Evolutionary conservation across 2,888 invertebrate species (phyloP).

Genomic region (Lucinisca nassula): DNA sequence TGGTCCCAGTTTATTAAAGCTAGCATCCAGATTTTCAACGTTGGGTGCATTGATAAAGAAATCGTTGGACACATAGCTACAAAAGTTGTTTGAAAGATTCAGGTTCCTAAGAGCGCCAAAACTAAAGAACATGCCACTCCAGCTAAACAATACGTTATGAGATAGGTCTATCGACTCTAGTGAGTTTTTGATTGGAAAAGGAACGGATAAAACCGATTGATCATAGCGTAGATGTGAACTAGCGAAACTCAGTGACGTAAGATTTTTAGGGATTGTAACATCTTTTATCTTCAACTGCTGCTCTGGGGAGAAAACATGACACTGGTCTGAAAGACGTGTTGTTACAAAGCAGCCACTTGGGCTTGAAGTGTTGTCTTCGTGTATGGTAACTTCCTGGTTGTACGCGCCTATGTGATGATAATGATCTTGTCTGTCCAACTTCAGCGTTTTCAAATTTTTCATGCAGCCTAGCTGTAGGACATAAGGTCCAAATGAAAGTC

Average conservation of each 20-base stretch:
- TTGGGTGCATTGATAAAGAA: neutral
- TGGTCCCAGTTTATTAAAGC: slow-evolving; percentile 39
- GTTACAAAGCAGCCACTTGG: neutral
- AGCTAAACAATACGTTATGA: neutral
- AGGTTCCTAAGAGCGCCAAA: slow-evolving; percentile 21
- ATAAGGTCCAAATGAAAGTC: slow-evolving; percentile 54
- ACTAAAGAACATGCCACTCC: slow-evolving; percentile 14
- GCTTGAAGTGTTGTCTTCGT: neutral
- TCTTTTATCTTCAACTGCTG: neutral
- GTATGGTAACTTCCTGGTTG: neutral
- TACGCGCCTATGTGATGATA: slow-evolving; percentile 9
- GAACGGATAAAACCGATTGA: neutral
- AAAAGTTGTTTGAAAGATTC: slow-evolving; percentile 47
- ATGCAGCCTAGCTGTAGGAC: slow-evolving; percentile 38
- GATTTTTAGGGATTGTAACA: neutral
- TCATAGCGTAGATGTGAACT: neutral
- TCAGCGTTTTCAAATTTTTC: neutral
- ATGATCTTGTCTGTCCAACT: slow-evolving; percentile 8
- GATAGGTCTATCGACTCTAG: neutral
- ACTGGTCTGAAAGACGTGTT: neutral
- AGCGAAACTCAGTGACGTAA: neutral
- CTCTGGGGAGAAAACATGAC: neutral
- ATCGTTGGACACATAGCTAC: neutral
- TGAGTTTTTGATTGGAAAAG: neutral
- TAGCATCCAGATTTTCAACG: slow-evolving; percentile 30